phyloP scores from a whole-genome alignment of 2,888 invertebrate species.

The Cancer borealis region DNA sequence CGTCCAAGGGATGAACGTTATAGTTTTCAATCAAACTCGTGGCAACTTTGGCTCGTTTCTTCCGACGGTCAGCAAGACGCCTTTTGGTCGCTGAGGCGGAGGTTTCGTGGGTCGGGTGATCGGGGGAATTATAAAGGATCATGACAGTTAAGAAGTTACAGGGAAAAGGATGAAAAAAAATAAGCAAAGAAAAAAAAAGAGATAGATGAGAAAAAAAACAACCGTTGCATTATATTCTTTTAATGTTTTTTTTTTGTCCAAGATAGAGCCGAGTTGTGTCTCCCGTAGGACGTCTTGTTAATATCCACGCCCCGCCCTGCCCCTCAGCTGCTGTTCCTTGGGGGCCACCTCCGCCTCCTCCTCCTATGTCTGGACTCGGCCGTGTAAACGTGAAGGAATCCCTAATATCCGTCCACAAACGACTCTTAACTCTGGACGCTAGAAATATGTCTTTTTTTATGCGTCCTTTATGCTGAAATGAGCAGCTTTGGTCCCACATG shows the following conservation, averaged over 20 bases:
- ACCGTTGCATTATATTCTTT: background rate
- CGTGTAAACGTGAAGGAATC: conserved; percentile 43
- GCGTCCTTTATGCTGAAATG: conserved; percentile 45
- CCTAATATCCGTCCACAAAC: conserved; percentile 28
- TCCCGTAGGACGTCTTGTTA: background rate
- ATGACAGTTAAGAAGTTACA: conserved; percentile 14
- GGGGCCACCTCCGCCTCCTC: background rate
- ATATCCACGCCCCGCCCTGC: background rate
- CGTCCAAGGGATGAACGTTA: conserved; percentile 50
- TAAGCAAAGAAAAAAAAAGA: background rate
- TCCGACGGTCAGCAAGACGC: conserved; percentile 37
- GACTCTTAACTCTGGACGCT: conserved; percentile 33
- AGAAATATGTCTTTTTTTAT: conserved; percentile 45
- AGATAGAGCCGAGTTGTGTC: background rate
- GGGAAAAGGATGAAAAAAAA: background rate
- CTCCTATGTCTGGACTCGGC: background rate
- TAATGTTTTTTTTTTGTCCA: background rate
- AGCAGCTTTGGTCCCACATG: conserved; percentile 28
- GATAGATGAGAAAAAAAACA: background rate
- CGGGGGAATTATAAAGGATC: conserved; percentile 7
- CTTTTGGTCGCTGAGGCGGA: background rate
- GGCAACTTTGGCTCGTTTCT: conserved; percentile 50
- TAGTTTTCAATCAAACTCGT: conserved; percentile 58
- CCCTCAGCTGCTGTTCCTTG: background rate
- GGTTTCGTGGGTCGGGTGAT: background rate